Evolutionary conservation across 1,140 invertebrate genomes (phyloP), one percentile per base, ranked within the genome.

Genomic region (Lethrus apterus): DNA sequence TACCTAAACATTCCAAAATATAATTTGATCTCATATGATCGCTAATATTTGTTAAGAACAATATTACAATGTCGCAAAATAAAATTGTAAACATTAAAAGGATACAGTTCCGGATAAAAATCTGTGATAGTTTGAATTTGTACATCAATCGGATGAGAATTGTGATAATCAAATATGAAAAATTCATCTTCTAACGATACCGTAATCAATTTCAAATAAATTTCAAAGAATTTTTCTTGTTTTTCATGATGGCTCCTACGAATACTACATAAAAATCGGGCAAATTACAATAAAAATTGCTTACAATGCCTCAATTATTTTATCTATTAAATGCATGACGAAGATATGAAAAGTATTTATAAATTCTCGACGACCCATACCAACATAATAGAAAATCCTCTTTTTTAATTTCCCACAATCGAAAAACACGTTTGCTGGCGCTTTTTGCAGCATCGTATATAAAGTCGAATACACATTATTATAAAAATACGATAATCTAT

Each of bases 101-200:
- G 72, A 78, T 78, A 84, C 81, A 84, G 67, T 40, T 79, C 72
- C 11, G 74, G 70, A 57, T 69, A 80, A 7, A 75, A 69, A 51
- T 77, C 70, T 14, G 68, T 57, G 17, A 85, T 51, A 55, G 73
- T 62, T 23, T 77, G 71, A 3, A 84, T 53, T 56, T 85, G 80
- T 2, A 68, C 55, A 47, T 76, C 67, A 2, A 85, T 62, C 0
- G 80, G 77, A 67, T 78, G 80, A 35, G 73, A 64, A 4, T 63
- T 56, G 62, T 84, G 71, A 64, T 84, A 86, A 67, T 88, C 85
- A 14, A 70, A 72, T 21, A 85, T 76, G 55, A 88, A 82, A 52
- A 76, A 70, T 48, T 76, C 75, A 55, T 83, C 79, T 10, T 78
- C 71, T 15, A 86, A 63, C 5, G 73, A 77, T 44, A 77, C 72